These are phyloP conservation scores for Luperina testacea DNA, from an alignment of 2,888 invertebrate genomes.

Conservation along the genomic window DNA sequence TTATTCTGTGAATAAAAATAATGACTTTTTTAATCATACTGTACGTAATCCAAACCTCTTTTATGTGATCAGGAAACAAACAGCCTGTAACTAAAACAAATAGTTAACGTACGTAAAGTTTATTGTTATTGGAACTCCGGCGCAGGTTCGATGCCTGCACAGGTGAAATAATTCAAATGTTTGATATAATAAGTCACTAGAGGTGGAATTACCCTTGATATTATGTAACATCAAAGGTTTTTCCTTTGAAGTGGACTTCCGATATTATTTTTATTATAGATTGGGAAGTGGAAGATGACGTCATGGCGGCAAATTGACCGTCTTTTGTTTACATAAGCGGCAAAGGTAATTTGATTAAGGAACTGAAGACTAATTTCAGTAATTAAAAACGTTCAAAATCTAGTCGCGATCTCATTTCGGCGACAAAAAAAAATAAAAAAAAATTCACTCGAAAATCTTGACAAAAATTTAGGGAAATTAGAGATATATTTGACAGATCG, in stretches of 20 bases:
- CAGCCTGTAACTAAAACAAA: conserved; percentile 71
- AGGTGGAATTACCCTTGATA: conserved; percentile 26
- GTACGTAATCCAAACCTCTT: conserved; percentile 57
- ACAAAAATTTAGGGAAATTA: too few species aligned
- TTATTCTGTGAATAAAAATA: too few species aligned
- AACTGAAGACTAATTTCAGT: not conserved
- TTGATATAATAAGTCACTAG: conserved; percentile 23
- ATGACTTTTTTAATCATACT: conserved; percentile 41
- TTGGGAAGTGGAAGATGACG: not conserved
- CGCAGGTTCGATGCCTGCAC: conserved; percentile 64
- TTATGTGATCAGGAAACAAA: conserved; percentile 60
- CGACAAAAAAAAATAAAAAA: too few species aligned
- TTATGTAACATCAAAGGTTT: conserved; percentile 25
- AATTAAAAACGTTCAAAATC: too few species aligned
- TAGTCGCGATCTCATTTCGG: too few species aligned
- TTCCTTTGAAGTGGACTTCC: conserved; percentile 26
- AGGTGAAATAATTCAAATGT: conserved; percentile 64
- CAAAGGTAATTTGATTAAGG: not conserved
- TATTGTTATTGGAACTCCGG: conserved; percentile 73
- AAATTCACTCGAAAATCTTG: too few species aligned
- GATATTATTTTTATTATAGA: not conserved
- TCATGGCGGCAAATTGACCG: conserved; percentile 7
- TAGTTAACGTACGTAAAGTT: conserved; percentile 68
- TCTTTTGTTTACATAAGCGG: not conserved
- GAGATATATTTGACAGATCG: too few species aligned